phyloP scores from a whole-genome alignment of 2,113 vertebrate species.

The Ictidomys tridecemlineatus region DNA sequence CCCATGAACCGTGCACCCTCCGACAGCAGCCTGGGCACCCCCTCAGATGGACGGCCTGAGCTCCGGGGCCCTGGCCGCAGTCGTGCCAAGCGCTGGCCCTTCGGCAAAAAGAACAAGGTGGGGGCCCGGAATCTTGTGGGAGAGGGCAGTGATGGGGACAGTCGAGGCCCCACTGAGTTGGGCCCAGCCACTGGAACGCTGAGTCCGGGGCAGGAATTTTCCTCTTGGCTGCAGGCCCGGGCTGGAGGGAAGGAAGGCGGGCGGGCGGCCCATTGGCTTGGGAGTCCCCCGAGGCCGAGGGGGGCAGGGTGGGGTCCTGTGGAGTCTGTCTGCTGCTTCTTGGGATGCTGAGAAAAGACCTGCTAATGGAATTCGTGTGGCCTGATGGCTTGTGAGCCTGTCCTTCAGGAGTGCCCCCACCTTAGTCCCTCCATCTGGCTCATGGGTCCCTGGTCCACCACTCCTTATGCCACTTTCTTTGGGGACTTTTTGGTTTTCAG shows the following conservation, averaged over 20 bases:
- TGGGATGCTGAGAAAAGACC: background rate
- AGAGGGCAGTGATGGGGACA: constrained; percentile 64
- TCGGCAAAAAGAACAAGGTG: constrained; percentile 95
- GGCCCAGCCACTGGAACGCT: constrained; percentile 1
- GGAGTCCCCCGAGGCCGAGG: constrained; percentile 60
- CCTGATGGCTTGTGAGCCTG: background rate
- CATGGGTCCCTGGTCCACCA: background rate
- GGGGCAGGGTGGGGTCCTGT: background rate
- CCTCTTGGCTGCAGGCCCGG: constrained; percentile 76
- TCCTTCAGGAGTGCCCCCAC: background rate
- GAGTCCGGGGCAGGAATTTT: constrained; percentile 79
- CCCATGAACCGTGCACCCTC: constrained; percentile 93
- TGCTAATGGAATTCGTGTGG: background rate
- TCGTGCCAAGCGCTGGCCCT: constrained; percentile 93
- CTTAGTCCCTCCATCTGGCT: background rate
- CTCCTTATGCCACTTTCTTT: background rate
- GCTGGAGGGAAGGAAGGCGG: constrained; percentile 65
- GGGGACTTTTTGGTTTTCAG: background rate
- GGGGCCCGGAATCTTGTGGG: constrained; percentile 44
- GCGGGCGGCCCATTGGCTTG: constrained; percentile 29
- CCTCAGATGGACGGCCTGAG: constrained; percentile 87
- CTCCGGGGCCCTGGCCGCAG: constrained; percentile 85
- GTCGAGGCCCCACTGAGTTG: constrained; percentile 67
- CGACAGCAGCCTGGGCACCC: constrained; percentile 93
- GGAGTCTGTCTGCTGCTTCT: constrained; percentile 54